Percentiles rank a stretch among this genome's conserved stretches.
Evolutionary conservation across 2,113 vertebrate genomes (phyloP).

Genomic region (Myotis yumanensis): DNA sequence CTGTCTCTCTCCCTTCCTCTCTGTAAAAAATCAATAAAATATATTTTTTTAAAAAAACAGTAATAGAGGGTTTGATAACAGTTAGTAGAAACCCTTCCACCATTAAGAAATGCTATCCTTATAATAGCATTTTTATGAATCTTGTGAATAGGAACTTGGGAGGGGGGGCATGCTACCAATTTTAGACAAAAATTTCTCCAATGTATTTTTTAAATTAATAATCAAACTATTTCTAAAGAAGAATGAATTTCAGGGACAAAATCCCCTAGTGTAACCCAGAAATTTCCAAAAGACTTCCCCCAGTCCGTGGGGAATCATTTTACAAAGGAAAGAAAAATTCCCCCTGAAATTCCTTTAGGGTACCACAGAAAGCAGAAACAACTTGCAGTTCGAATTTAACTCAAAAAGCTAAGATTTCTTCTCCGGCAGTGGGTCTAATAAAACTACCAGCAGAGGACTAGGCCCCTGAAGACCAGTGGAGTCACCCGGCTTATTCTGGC

Average conservation of each 20-base stretch:
- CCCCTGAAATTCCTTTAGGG: slow-evolving; percentile 56
- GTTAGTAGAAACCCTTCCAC: neutral
- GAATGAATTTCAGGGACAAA: slow-evolving; percentile 46
- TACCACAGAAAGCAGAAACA: slow-evolving; percentile 40
- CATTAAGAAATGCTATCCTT: neutral
- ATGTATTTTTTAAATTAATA: neutral
- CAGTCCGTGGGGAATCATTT: neutral
- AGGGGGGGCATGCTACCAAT: neutral
- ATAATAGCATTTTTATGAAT: neutral
- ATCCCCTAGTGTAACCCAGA: slow-evolving; percentile 44
- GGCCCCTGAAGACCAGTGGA: slow-evolving; percentile 26
- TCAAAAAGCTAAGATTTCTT: neutral
- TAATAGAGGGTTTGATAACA: neutral
- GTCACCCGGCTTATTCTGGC: neutral
- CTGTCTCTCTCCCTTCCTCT: too few relatives aligned
- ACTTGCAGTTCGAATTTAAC: neutral
- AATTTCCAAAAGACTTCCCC: slow-evolving; percentile 70
- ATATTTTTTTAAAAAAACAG: too few relatives aligned
- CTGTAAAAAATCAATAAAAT: too few relatives aligned
- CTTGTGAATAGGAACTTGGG: neutral
- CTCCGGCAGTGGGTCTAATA: slow-evolving; percentile 4
- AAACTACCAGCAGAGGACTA: slow-evolving; percentile 7
- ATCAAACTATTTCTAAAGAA: slow-evolving; percentile 32
- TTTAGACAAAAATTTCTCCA: neutral
- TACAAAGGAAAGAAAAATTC: slow-evolving; percentile 53